A percentile compares a stretch with the other conserved stretches of the same genome.
Conservation (phyloP, 2,888 invertebrate genomes). For the Dioctria rufipes region DNA sequence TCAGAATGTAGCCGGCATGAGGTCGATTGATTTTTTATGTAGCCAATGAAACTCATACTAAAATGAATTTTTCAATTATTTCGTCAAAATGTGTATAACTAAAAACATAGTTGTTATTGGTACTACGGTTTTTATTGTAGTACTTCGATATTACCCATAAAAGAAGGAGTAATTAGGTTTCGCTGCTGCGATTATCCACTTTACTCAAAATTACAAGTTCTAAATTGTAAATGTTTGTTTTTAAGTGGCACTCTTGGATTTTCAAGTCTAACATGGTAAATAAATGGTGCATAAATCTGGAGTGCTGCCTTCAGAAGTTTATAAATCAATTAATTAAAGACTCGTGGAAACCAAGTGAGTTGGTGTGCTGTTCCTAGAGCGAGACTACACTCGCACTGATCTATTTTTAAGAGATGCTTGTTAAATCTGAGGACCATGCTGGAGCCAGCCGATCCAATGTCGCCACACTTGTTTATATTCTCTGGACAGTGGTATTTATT, state of each 20-base stretch:
- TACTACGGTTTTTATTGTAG: no score
- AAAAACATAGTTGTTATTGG: no score
- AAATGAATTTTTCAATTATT: no score
- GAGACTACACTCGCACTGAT: background rate
- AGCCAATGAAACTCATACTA: no score
- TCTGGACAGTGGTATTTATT: conserved; percentile 43
- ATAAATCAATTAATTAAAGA: conserved; percentile 50
- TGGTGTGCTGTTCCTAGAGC: background rate
- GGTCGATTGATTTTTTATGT: no score
- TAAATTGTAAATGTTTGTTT: conserved; percentile 14
- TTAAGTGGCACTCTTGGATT: conserved; percentile 26
- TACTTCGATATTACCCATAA: no score
- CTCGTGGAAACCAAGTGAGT: conserved; percentile 39
- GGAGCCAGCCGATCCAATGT: conserved; percentile 9
- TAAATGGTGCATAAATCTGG: conserved; percentile 42
- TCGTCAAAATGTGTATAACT: no score
- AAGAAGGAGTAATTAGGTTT: no score
- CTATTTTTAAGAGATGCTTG: conserved; percentile 29
- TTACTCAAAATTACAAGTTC: background rate
- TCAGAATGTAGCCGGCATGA: no score
- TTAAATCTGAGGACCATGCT: conserved; percentile 13
- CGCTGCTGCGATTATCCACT: no score
- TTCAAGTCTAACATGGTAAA: background rate
- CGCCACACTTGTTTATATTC: conserved; percentile 46
- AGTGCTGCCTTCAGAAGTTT: conserved; percentile 47